Conservation (phyloP, 2,888 invertebrate genomes). For the Mythimna vitellina region DNA sequence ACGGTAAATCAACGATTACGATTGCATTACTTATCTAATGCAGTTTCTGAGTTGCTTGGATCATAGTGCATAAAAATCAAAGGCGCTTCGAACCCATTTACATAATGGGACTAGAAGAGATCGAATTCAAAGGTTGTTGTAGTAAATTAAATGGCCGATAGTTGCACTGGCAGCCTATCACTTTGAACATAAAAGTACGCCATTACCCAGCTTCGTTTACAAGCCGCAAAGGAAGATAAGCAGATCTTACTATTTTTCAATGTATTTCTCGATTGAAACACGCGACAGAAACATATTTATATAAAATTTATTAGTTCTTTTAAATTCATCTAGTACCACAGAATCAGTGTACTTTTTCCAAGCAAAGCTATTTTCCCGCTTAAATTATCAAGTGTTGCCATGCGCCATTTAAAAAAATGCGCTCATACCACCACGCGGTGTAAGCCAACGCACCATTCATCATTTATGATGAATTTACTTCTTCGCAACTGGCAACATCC, state of each 20-base stretch:
- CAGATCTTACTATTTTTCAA: conserved; percentile 3
- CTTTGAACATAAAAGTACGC: conserved; percentile 16
- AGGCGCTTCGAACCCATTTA: neutral
- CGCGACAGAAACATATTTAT: conserved; percentile 9
- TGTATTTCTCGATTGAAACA: neutral
- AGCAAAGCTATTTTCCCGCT: conserved; percentile 51
- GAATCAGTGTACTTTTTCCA: conserved; percentile 35
- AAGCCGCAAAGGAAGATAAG: conserved; percentile 22
- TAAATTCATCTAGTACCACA: conserved; percentile 28
- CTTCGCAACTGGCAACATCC: conserved; percentile 77
- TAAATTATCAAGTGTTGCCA: conserved; percentile 57
- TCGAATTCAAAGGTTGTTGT: conserved; percentile 11
- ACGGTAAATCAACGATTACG: neutral
- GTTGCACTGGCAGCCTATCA: neutral
- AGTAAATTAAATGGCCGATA: conserved; percentile 22
- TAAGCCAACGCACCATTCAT: conserved; percentile 73
- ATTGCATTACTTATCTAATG: neutral
- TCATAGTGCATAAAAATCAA: neutral
- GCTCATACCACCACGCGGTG: conserved; percentile 59
- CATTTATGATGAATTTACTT: conserved; percentile 81
- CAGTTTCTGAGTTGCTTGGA: neutral
- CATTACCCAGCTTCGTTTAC: conserved; percentile 8
- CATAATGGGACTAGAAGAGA: neutral
- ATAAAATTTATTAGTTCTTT: conserved; percentile 13
- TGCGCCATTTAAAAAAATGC: conserved; percentile 61